phyloP scores from a whole-genome alignment of 2,888 invertebrate species.

The Campoplex capitator region DNA sequence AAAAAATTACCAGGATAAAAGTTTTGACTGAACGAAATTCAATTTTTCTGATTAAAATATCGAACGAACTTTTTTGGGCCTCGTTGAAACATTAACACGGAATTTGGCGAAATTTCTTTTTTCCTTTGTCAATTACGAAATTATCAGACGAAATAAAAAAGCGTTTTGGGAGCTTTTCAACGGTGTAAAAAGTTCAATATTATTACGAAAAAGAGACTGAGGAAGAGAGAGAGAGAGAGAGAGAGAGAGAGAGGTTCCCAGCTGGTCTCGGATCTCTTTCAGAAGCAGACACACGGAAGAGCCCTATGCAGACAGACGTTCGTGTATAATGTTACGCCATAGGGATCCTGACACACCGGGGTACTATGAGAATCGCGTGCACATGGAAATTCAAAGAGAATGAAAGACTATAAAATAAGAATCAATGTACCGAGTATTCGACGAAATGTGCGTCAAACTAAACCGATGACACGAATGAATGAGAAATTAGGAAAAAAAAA shows the following conservation, averaged over 20 bases:
- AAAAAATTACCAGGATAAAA: too few species aligned
- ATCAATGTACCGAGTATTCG: background rate
- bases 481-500: background rate
- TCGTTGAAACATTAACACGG: too few species aligned
- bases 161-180: background rate
- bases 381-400: background rate
- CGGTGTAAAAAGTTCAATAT: background rate
- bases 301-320: slow-evolving; percentile 22
- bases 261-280: slow-evolving; percentile 51
- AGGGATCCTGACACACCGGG: slow-evolving; percentile 11
- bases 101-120: background rate
- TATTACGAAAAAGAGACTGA: slow-evolving; percentile 18
- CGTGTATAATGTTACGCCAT: slow-evolving; percentile 32
- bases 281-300: slow-evolving; percentile 45
- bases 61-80: too few species aligned
- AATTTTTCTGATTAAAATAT: too few species aligned
- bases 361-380: slow-evolving; percentile 5
- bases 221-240: slow-evolving; percentile 22
- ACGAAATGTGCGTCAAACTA: background rate
- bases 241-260: slow-evolving; percentile 7
- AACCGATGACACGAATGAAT: background rate
- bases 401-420: background rate
- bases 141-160: background rate
- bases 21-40: too few species aligned
- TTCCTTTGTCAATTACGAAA: background rate